These are phyloP conservation scores for Diorhabda sublineata DNA, from an alignment of 1,140 invertebrate genomes.

Conservation along the genomic window DNA sequence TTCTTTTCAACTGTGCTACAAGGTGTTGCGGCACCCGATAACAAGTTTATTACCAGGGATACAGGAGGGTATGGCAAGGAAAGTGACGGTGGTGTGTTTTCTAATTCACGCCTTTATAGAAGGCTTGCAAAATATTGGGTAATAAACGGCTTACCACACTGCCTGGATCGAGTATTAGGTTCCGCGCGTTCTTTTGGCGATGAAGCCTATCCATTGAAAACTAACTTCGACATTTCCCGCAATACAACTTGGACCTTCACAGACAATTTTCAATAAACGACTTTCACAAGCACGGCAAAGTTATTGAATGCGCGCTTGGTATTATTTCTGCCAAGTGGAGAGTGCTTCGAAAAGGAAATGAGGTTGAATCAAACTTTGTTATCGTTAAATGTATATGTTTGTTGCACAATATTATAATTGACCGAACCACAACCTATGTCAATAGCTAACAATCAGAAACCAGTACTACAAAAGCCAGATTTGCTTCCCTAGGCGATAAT, in stretches of 20 bases:
- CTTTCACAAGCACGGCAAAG: neutral
- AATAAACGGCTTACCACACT: neutral
- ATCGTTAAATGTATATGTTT: neutral
- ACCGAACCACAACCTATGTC: slow-evolving; percentile 11
- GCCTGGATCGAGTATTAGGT: slow-evolving; percentile 14
- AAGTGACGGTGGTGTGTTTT: slow-evolving; percentile 43
- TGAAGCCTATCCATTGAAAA: slow-evolving; percentile 23
- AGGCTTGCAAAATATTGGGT: neutral
- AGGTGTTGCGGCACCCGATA: slow-evolving; percentile 49
- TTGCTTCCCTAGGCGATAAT: slow-evolving; percentile 11
- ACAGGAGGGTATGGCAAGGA: slow-evolving; percentile 47
- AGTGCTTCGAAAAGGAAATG: slow-evolving; percentile 9
- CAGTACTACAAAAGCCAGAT: slow-evolving; percentile 12
- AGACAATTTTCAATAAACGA: too few species aligned
- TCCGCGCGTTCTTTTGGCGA: slow-evolving; percentile 26
- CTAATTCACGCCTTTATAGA: slow-evolving; percentile 14
- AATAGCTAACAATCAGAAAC: slow-evolving; percentile 5
- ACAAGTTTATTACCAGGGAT: slow-evolving; percentile 48
- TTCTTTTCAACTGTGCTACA: slow-evolving; percentile 49
- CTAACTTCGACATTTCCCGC: neutral
- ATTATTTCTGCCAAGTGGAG: slow-evolving; percentile 1
- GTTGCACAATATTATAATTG: neutral
- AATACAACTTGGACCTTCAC: too few species aligned
- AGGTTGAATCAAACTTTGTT: slow-evolving; percentile 7
- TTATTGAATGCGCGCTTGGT: neutral